Conservation (phyloP, 1,140 invertebrate genomes). For the Adoxophyes honmai region DNA sequence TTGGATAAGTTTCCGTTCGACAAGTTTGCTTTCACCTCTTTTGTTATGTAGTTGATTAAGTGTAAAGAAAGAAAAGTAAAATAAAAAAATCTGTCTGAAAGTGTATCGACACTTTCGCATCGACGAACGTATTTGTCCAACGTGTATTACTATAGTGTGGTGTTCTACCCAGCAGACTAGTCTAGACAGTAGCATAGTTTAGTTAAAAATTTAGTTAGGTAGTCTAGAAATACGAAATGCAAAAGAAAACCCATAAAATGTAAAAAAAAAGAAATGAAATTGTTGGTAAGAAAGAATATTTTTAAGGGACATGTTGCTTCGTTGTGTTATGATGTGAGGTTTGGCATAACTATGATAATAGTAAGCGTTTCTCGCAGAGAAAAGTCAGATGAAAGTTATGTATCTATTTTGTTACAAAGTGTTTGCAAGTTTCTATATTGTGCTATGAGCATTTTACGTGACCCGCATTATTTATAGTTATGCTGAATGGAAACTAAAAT, state of each 20-base stretch:
- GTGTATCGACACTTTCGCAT: too few relatives aligned
- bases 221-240: conserved; percentile 74
- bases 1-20: conserved; percentile 71
- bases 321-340: conserved; percentile 74
- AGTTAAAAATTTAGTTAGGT: conserved; percentile 75
- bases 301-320: conserved; percentile 78
- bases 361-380: conserved; percentile 72
- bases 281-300: conserved; percentile 78
- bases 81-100: conserved; percentile 63
- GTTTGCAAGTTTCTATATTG: conserved; percentile 78
- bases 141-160: conserved; percentile 77
- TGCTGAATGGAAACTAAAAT: conserved; percentile 76
- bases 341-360: conserved; percentile 78
- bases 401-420: conserved; percentile 79
- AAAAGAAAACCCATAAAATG: conserved; percentile 74
- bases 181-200: conserved; percentile 75
- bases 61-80: conserved; percentile 72
- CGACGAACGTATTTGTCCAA: conserved; percentile 77
- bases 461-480: conserved; percentile 78
- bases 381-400: conserved; percentile 73
- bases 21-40: conserved; percentile 75
- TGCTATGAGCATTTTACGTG: conserved; percentile 78
- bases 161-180: conserved; percentile 77
- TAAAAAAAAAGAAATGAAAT: conserved; percentile 78
- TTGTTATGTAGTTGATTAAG: conserved; percentile 75